Evolutionary conservation across 1,140 invertebrate species (phyloP), one percentile per base, ranked within the genome.

Genomic region (Zeugodacus cucurbitae): DNA sequence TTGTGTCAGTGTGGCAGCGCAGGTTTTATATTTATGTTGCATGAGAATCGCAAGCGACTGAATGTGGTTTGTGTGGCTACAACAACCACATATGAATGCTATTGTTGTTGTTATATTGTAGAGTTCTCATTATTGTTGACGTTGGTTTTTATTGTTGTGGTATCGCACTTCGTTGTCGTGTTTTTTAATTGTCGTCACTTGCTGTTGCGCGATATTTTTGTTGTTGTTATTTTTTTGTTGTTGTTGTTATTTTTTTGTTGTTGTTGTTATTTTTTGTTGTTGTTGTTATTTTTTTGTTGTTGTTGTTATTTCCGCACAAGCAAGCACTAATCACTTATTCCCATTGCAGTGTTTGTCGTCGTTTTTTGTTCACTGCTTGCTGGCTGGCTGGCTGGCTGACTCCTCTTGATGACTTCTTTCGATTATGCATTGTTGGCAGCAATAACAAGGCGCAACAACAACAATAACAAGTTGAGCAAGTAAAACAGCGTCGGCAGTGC

Each of bases 71-170:
- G 20, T n/a, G 22, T n/a, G n/a, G n/a, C 59, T 7, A 67, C 29
- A 34, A 32, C 34, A 74, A 74, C 32, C 26, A 17, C 11, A 32
- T 67, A 67, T n/a, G n/a, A 17, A 0, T 37, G 34, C 22, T 41
- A 34, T 20, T 74, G 67, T 74, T 74, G 67, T 74, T 34, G 34
- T 22, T 74, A 7, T 26, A n/a, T 20, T 62, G 41, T n/a, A 78
- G 41, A 26, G 74, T 82, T 82, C 74, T 82, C 74, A 82, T 82
- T 54, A 82, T 82, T 82, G 41, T 82, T 82, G 41, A n/a, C 11
- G 22, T 82, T 26, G 44, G 37, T 48, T 54, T 34, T 82, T 82
- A 48, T 82, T 44, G 74, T 34, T 48, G 37, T 54, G n/a, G n/a
- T n/a, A n/a, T 82, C 7, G n/a, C 26, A 22, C 26, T 26, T 1